Evolutionary conservation across 23 tunicate genomes (phyloP), one percentile per base, ranked within the genome.

Genomic region (Ciona savignyi): DNA sequence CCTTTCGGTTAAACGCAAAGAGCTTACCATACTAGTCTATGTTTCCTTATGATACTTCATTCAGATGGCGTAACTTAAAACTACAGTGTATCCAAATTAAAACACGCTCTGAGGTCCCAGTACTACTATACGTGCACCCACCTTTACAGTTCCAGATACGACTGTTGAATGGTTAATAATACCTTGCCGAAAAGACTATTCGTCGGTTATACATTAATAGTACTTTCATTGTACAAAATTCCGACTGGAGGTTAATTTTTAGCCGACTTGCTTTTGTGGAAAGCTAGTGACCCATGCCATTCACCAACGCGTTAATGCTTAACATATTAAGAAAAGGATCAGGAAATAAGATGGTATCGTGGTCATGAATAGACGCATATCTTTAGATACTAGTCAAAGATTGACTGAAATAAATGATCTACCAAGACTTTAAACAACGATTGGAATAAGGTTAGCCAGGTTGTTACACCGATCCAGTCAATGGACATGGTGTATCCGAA

Each of bases 201-300:
- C 11, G 56, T 42, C 15, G 56, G 56, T 42, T 42, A 42, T 42
- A 42, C 56, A 42, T 42, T 42, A 42, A 42, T 42, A 42, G 56
- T 42, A 42, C 56, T 42, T 42, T 42, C 56, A 42, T 42, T 42
- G 56, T 42, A 42, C 56, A 42, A 42, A 42, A 42, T 42, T 42
- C 56, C 56, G 9, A 9, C 15, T 15, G 56, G 56, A 42, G 56
- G 56, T 42, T 42, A 42, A 42, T 42, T 42, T 42, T 42, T 42
- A 42, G 56, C 56, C 56, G 56, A 42, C 56, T 42, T 42, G 56
- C 56, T 42, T 42, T 42, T 42, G 56, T 42, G 56, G 56, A 42
- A 42, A 42, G 11, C 56, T 6, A 42, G 56, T 42, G 56, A 42
- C 56, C 56, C 56, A 42, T 42, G 56, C 56, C 9, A 42, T 42